Evolutionary conservation across 2,797 vertebrate species (phyloP), one percentile per base, ranked within the genome.

Genomic region (Orestias chungarensis): DNA sequence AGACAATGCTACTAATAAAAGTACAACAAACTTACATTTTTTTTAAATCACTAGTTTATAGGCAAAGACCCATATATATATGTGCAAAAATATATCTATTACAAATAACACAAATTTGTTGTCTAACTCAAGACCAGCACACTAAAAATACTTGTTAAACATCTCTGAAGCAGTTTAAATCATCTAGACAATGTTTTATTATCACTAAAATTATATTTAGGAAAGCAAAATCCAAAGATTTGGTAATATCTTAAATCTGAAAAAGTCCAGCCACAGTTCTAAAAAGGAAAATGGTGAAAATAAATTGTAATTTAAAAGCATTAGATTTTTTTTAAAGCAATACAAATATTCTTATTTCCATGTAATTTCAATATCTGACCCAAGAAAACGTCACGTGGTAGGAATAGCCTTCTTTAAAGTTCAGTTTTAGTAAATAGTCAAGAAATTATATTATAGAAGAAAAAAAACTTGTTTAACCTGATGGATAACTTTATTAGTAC

Each of bases 21-120:
- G 55, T 72, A 81, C 35, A 69, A 83, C 62, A 42, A 70, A 70
- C 33, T n/a, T n/a, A n/a, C n/a, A n/a, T 64, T 29, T 73, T 84
- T 68, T 79, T 66, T 66, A 84, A 76, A 72, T 62, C 18, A 55
- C 7, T 33, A 23, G 57, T 43, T 73, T 18, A 72, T 67, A 29
- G 70, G 46, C 46, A 47, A 70, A 66, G 68, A 14, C 44, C 46
- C 33, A n/a, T 54, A 6, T 29, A 65, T 82, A 69, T n/a, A n/a
- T n/a, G n/a, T n/a, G n/a, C n/a, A 29, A 62, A 31, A n/a, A 73
- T 73, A 42, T 92, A 91, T 88, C 89, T 6, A 54, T 27, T 84
- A 88, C 91, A 95, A 94, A 93, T 18, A 29, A 92, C 91, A 23
- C 89, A 93, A 94, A 92, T 92, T 93, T 91, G 95, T 62, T 94